Evolutionary conservation across 2,888 invertebrate species (phyloP).

Genomic region (Synanthedon tipuliformis): DNA sequence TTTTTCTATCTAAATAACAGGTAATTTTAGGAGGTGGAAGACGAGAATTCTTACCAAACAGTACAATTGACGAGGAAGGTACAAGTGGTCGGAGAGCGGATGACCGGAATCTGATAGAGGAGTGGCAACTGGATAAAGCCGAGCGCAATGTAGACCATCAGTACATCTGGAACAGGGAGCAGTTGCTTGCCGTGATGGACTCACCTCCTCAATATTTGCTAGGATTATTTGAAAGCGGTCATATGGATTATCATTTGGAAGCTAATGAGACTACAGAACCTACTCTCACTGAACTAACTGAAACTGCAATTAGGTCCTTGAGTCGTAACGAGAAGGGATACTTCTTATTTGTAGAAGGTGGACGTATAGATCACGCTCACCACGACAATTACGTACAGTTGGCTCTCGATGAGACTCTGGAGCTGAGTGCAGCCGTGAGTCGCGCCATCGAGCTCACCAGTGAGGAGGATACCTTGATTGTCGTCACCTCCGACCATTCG

Average conservation of each 20-base stretch:
- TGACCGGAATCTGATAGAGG: slow-evolving; percentile 73
- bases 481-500: slow-evolving; percentile 83
- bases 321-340: slow-evolving; percentile 75
- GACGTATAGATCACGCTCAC: slow-evolving; percentile 76
- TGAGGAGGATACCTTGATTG: slow-evolving; percentile 77
- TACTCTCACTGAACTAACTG: slow-evolving; percentile 57
- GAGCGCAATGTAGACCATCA: slow-evolving; percentile 33
- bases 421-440: slow-evolving; percentile 71
- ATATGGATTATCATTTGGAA: slow-evolving; percentile 76
- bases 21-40: slow-evolving; percentile 82
- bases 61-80: slow-evolving; percentile 62
- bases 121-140: slow-evolving; percentile 70
- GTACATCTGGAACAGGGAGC: slow-evolving; percentile 72
- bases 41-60: slow-evolving; percentile 71
- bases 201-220: slow-evolving; percentile 71
- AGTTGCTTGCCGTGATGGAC: slow-evolving; percentile 46
- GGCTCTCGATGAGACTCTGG: slow-evolving; percentile 77
- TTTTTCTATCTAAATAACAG: slow-evolving; percentile 21
- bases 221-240: slow-evolving; percentile 73
- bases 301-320: slow-evolving; percentile 77
- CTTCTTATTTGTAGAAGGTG: slow-evolving; percentile 82
- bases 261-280: slow-evolving; percentile 61
- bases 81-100: slow-evolving; percentile 61
- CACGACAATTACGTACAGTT: slow-evolving; percentile 69
- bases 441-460: slow-evolving; percentile 46